These are phyloP conservation scores for Apodemia hepburni DNA, from an alignment of 2,888 invertebrate species.

Conservation along the genomic window DNA sequence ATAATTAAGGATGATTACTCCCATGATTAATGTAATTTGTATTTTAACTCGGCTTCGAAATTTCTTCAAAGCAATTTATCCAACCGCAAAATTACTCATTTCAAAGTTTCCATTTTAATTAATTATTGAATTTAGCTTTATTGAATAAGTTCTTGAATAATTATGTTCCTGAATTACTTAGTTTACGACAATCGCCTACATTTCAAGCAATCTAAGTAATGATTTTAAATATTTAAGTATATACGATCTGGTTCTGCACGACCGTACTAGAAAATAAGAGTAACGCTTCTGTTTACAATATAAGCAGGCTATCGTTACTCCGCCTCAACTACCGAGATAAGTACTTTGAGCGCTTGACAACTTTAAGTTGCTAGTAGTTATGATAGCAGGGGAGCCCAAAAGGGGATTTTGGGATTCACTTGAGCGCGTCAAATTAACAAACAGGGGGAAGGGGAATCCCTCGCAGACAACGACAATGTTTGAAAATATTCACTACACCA, in stretches of 20 bases:
- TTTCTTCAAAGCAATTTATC: not conserved
- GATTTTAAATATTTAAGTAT: not conserved
- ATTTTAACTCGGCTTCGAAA: not conserved
- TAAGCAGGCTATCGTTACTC: too few relatives aligned
- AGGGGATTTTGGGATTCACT: too few relatives aligned
- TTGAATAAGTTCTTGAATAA: not conserved
- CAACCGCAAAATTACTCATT: slow-evolving; percentile 4
- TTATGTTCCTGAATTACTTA: not conserved
- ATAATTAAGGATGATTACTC: not conserved
- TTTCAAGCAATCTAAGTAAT: not conserved
- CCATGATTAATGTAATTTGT: not conserved
- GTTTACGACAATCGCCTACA: not conserved
- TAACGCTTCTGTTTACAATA: too few relatives aligned
- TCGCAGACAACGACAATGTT: too few relatives aligned
- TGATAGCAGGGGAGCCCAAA: too few relatives aligned
- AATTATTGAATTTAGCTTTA: not conserved
- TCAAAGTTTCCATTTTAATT: slow-evolving; percentile 6
- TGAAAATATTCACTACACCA: too few relatives aligned
- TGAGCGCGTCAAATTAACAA: too few relatives aligned
- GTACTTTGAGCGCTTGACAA: too few relatives aligned
- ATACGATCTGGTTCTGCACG: not conserved
- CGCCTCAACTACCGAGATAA: too few relatives aligned
- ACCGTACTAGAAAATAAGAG: too few relatives aligned
- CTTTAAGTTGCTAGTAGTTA: too few relatives aligned
- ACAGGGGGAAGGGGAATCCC: too few relatives aligned